These are phyloP conservation scores for Ditula angustiorana DNA, from an alignment of 2,888 invertebrate species.

Conservation along the genomic window DNA sequence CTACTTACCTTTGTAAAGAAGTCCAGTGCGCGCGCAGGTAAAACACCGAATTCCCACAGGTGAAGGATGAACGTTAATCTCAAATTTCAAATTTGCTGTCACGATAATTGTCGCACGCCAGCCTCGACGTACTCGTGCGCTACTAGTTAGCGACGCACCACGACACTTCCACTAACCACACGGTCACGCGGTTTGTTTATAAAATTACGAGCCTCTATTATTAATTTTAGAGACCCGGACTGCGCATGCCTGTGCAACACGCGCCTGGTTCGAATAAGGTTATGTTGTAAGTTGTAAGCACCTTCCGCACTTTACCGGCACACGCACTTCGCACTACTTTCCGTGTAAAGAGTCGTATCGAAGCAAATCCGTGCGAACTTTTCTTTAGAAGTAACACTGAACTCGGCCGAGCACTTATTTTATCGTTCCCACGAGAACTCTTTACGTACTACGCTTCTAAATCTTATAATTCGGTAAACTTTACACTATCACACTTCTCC, in stretches of 20 bases:
- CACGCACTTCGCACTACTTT: constrained; percentile 65
- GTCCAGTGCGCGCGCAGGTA: constrained; percentile 82
- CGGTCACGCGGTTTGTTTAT: constrained; percentile 77
- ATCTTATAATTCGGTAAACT: constrained; percentile 56
- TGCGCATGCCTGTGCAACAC: constrained; percentile 82
- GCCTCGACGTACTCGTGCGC: constrained; percentile 60
- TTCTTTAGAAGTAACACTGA: constrained; percentile 52
- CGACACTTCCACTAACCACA: constrained; percentile 62
- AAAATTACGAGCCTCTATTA: constrained; percentile 78
- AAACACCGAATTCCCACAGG: constrained; percentile 81
- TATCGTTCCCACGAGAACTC: constrained; percentile 64
- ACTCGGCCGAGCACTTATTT: constrained; percentile 54
- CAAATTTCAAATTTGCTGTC: constrained; percentile 59
- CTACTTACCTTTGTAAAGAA: constrained; percentile 77
- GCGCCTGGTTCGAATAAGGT: constrained; percentile 80
- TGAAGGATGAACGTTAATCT: constrained; percentile 80
- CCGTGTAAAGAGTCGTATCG: constrained; percentile 70
- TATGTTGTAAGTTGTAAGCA: constrained; percentile 77
- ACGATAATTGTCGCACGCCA: constrained; percentile 50
- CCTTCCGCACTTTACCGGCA: constrained; percentile 64
- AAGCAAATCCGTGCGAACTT: constrained; percentile 65
- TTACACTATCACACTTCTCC: constrained; percentile 67
- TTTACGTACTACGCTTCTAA: constrained; percentile 49
- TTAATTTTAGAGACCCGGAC: constrained; percentile 71
- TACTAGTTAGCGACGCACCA: constrained; percentile 65